Conservation (phyloP, 2,113 vertebrate species). For the Picathartes gymnocephalus region DNA sequence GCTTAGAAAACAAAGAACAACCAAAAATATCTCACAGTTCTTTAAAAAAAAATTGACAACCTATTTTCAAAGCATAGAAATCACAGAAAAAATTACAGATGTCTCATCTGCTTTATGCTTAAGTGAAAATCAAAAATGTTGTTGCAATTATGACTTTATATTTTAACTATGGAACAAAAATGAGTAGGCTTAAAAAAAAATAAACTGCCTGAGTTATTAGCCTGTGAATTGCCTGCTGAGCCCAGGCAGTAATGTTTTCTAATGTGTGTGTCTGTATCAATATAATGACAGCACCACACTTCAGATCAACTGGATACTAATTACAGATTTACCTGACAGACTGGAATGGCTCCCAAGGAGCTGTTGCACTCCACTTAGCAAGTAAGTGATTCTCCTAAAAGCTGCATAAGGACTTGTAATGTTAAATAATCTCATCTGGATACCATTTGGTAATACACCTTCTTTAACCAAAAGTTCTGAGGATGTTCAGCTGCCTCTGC, state of each 20-base stretch:
- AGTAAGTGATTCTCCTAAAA: slow-evolving; percentile 3
- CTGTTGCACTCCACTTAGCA: slow-evolving; percentile 23
- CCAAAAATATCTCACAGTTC: neutral
- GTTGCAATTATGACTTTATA: neutral
- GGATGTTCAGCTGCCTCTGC: neutral
- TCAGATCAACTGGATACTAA: slow-evolving; percentile 48
- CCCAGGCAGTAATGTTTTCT: slow-evolving; percentile 2
- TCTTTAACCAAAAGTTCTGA: neutral
- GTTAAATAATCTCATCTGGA: neutral
- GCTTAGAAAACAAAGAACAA: neutral
- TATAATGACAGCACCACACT: slow-evolving; percentile 1
- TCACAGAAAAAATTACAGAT: neutral
- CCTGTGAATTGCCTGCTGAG: slow-evolving; percentile 19
- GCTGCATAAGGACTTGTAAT: neutral
- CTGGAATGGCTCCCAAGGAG: slow-evolving; percentile 40
- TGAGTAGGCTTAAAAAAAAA: neutral
- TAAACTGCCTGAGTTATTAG: neutral
- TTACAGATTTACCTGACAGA: slow-evolving; percentile 52
- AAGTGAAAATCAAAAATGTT: slow-evolving; percentile 4
- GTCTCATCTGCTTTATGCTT: neutral
- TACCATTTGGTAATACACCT: neutral
- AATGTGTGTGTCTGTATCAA: slow-evolving; percentile 9
- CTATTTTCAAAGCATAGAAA: neutral
- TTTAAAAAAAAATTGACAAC: neutral
- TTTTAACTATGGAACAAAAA: slow-evolving; percentile 12